Conservation (phyloP, 2,797 vertebrate genomes). For the Falco berigora region DNA sequence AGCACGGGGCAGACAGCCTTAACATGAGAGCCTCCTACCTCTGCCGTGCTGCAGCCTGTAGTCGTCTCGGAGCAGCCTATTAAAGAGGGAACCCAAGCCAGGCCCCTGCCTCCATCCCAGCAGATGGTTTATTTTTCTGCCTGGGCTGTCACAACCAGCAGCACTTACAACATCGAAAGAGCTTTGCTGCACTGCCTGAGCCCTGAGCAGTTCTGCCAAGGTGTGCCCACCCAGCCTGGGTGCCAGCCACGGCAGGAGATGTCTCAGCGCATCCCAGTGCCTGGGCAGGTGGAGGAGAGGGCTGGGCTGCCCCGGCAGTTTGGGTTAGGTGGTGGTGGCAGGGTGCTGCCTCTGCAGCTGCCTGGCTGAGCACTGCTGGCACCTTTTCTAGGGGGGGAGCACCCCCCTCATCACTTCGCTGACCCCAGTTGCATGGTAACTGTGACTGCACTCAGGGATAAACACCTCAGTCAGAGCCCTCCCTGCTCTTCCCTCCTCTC, state of each 20-base stretch:
- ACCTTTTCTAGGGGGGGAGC: not conserved
- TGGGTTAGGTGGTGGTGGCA: not conserved
- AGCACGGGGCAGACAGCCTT: not conserved
- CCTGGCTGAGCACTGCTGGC: not conserved
- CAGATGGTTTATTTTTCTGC: not conserved
- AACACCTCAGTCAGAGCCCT: not conserved
- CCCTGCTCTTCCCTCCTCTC: not conserved
- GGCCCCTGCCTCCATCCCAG: not conserved
- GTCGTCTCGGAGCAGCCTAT: not conserved
- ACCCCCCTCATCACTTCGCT: not conserved
- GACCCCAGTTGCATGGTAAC: not conserved
- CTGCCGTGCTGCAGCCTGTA: not conserved
- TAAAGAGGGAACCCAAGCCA: slow-evolving; percentile 18
- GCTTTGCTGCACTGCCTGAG: not conserved
- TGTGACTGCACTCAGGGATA: not conserved
- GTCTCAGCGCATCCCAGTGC: not conserved
- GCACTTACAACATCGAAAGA: not conserved
- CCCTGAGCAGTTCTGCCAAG: not conserved
- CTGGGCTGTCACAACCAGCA: not conserved
- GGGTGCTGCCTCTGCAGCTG: not conserved
- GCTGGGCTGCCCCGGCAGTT: not conserved
- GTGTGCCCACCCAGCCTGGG: not conserved
- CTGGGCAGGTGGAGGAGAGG: not conserved
- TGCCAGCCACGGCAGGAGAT: not conserved
- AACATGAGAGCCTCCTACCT: not conserved